These are phyloP conservation scores for Pachydiplax longipennis DNA, from an alignment of 2,888 invertebrate genomes.

Conservation along the genomic window DNA sequence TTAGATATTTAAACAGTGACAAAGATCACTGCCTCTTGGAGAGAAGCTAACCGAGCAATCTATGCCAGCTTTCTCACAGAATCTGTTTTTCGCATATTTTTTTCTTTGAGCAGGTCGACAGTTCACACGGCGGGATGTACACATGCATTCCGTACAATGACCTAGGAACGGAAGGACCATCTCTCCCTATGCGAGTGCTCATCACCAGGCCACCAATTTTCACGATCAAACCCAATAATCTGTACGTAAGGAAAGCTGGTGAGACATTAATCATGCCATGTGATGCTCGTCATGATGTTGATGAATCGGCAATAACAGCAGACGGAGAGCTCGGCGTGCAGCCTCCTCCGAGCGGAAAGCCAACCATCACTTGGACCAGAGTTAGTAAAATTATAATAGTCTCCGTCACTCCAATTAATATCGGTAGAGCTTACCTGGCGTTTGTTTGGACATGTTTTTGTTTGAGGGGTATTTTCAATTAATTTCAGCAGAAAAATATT, in stretches of 20 bases:
- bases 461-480: too few species aligned
- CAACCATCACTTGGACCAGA: conserved; percentile 73
- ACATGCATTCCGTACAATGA: conserved; percentile 92
- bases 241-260: conserved; percentile 84
- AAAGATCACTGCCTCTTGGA: too few species aligned
- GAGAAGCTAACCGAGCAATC: too few species aligned
- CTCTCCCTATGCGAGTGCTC: conserved; percentile 79
- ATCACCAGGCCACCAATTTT: conserved; percentile 88
- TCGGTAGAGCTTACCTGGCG: too few species aligned
- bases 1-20: too few species aligned
- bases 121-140: conserved; percentile 86
- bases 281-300: conserved; percentile 75
- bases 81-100: background rate
- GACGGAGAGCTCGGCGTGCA: background rate
- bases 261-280: conserved; percentile 84
- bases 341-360: conserved; percentile 58
- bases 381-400: conserved; percentile 58
- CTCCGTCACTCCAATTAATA: too few species aligned
- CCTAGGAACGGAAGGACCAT: conserved; percentile 85
- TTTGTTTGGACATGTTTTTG: too few species aligned
- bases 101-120: conserved; percentile 67
- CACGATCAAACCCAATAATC: conserved; percentile 78
- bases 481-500: too few species aligned
- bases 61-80: background rate
- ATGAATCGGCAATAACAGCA: conserved; percentile 57